Conservation (phyloP, 2,888 invertebrate genomes). For the Ectemnius cavifrons region DNA sequence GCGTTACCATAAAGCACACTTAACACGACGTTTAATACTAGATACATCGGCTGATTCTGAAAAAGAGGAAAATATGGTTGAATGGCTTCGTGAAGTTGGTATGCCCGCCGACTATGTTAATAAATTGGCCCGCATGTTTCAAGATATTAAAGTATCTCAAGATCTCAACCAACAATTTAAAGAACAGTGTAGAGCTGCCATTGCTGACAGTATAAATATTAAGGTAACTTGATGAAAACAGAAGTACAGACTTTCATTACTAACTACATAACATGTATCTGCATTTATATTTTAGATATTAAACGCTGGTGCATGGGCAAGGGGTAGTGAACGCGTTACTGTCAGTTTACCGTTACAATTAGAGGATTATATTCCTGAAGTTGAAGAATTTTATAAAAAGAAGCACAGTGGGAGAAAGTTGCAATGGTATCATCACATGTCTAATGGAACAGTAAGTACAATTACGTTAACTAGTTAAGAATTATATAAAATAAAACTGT, state of each 20-base stretch:
- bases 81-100: conserved; percentile 97
- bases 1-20: conserved; percentile 99
- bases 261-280: not conserved
- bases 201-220: conserved; percentile 95
- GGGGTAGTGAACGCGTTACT: conserved; percentile 95
- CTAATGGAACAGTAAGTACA: conserved; percentile 91
- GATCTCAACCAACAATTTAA: conserved; percentile 97
- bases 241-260: not conserved
- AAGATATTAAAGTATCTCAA: conserved; percentile 98
- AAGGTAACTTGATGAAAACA: conserved; percentile 79
- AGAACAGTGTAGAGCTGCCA: conserved; percentile 86
- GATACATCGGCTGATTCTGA: conserved; percentile 99
- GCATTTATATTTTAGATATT: conserved; percentile 82
- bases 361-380: conserved; percentile 99
- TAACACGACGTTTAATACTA: conserved; percentile 96
- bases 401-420: conserved; percentile 98
- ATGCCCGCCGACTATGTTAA: conserved; percentile 99
- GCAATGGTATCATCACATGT: conserved; percentile 99
- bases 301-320: conserved; percentile 99
- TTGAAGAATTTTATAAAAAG: conserved; percentile 98
- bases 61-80: conserved; percentile 99
- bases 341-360: conserved; percentile 98
- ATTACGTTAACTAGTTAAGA: not conserved
- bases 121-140: conserved; percentile 98
- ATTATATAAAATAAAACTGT: not conserved